Evolutionary conservation across 2,888 invertebrate genomes (phyloP).

Genomic region (Drosophila pullipes): DNA sequence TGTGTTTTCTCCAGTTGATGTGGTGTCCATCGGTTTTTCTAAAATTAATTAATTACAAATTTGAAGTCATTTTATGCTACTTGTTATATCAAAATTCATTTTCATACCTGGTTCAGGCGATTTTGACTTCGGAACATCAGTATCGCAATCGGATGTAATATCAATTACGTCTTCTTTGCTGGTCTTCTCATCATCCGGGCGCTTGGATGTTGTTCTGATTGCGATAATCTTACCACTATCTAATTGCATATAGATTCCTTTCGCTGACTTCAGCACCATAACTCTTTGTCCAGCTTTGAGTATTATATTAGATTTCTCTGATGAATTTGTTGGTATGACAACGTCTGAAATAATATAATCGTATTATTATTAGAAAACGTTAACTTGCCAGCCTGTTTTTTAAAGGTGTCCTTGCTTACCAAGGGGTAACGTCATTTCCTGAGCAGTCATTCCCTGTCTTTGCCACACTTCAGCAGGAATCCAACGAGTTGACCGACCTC

Average conservation of each 20-base stretch:
- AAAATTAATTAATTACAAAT: neutral
- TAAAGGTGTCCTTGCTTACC: slow-evolving; percentile 86
- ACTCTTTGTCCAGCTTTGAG: slow-evolving; percentile 97
- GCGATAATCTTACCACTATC: slow-evolving; percentile 98
- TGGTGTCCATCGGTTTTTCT: slow-evolving; percentile 45
- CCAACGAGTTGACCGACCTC: slow-evolving; percentile 89
- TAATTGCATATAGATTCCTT: slow-evolving; percentile 97
- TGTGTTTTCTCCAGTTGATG: slow-evolving; percentile 13
- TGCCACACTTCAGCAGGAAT: slow-evolving; percentile 96
- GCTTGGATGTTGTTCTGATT: slow-evolving; percentile 87
- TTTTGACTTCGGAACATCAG: slow-evolving; percentile 63
- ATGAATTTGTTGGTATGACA: slow-evolving; percentile 96
- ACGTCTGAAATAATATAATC: slow-evolving; percentile 88
- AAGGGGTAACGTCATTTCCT: slow-evolving; percentile 96
- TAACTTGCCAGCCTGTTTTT: neutral
- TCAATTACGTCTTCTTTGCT: slow-evolving; percentile 81
- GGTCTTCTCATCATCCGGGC: slow-evolving; percentile 68
- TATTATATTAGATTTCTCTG: slow-evolving; percentile 95
- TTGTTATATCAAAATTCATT: neutral
- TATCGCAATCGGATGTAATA: slow-evolving; percentile 80
- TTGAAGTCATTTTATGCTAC: neutral
- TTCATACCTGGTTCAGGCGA: slow-evolving; percentile 60
- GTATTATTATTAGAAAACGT: neutral
- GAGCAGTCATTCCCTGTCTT: slow-evolving; percentile 96
- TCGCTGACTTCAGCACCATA: slow-evolving; percentile 96